A percentile compares a stretch with the other conserved stretches of the same genome.
These are phyloP conservation scores for Scatophagus argus DNA, from an alignment of 2,113 vertebrate genomes.

Conservation along the genomic window DNA sequence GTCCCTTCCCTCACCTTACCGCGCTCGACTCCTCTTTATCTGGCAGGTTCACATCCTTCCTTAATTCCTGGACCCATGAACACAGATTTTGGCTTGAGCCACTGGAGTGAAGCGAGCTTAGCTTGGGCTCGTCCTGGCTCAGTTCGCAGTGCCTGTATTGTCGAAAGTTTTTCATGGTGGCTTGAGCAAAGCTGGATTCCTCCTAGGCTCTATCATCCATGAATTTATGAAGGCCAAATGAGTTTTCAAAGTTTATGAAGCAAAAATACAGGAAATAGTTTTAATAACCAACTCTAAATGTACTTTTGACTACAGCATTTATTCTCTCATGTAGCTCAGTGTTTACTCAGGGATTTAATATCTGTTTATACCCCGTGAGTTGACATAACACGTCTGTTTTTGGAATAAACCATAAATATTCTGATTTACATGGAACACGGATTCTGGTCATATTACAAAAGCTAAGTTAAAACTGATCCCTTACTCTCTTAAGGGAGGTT, in stretches of 20 bases:
- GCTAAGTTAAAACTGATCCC: slow-evolving; percentile 74
- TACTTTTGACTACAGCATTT: neutral
- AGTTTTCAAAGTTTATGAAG: slow-evolving; percentile 17
- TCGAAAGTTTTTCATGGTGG: slow-evolving; percentile 59
- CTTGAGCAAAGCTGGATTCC: slow-evolving; percentile 37
- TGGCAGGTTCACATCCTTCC: slow-evolving; percentile 38
- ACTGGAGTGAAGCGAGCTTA: slow-evolving; percentile 48
- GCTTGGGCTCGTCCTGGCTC: slow-evolving; percentile 33
- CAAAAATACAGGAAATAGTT: neutral
- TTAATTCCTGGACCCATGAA: slow-evolving; percentile 21
- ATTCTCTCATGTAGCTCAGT: neutral
- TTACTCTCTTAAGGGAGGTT: slow-evolving; percentile 49
- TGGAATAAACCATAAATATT: slow-evolving; percentile 41
- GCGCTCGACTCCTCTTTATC: neutral
- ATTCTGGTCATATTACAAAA: slow-evolving; percentile 70
- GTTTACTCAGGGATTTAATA: slow-evolving; percentile 8
- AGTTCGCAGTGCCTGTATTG: slow-evolving; percentile 54
- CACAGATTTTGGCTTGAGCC: slow-evolving; percentile 25
- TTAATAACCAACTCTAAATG: neutral
- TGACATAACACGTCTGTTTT: slow-evolving; percentile 26
- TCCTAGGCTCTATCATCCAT: neutral
- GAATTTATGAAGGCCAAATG: slow-evolving; percentile 21
- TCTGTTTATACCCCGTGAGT: neutral
- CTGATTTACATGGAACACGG: slow-evolving; percentile 37
- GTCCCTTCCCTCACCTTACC: slow-evolving; percentile 4